phyloP scores from a whole-genome alignment of 1,140 invertebrate genomes.

The Wiebesia pumilae region DNA sequence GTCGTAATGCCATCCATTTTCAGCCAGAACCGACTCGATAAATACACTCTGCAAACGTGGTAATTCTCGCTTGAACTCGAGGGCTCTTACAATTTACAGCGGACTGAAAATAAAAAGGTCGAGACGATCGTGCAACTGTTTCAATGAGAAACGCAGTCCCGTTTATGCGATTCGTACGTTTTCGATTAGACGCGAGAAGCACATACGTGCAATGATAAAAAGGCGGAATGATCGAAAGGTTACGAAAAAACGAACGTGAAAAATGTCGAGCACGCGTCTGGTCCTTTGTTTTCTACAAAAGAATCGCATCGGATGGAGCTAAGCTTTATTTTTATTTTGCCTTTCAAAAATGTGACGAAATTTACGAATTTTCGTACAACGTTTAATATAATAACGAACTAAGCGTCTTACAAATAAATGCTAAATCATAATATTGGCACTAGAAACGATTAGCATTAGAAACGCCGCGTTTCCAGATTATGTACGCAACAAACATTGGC shows the following conservation, averaged over 20 bases:
- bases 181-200: background rate
- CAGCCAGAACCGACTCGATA: background rate
- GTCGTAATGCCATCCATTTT: background rate
- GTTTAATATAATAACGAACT: too few species aligned
- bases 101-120: background rate
- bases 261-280: background rate
- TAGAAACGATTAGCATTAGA: too few species aligned
- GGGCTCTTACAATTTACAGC: background rate
- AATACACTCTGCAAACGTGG: background rate
- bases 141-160: slow-evolving; percentile 1
- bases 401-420: too few species aligned
- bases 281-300: background rate
- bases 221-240: slow-evolving; percentile 11
- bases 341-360: too few species aligned
- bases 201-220: slow-evolving; percentile 50
- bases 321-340: too few species aligned
- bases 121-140: slow-evolving; percentile 16
- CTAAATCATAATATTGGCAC: too few species aligned
- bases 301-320: background rate
- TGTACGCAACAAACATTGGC: too few species aligned
- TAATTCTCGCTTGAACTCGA: too few species aligned
- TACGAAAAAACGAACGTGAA: background rate
- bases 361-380: too few species aligned
- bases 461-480: too few species aligned
- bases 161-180: background rate